Base-by-base conservation (phyloP, 1,140 invertebrate species). In the Chironomus tepperi region DNA sequence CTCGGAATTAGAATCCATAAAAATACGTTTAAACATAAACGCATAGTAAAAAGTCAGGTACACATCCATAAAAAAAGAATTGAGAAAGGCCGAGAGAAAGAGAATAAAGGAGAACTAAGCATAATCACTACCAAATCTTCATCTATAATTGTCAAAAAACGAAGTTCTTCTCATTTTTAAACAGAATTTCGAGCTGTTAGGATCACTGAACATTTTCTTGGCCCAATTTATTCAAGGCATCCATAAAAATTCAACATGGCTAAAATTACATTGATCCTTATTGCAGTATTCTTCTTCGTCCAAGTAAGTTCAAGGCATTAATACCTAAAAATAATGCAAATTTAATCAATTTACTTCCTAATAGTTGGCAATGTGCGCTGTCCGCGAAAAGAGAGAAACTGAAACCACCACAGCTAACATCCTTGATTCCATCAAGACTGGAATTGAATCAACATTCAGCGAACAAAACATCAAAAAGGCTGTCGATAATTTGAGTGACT, bases 391-490 rank as follows among this genome's bases (percentile, higher is more conserved):
- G 18, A 15, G 65, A 3, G 65, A 70, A 5, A n/a, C 5, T 19
- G 65, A 70, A 19, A 70, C 65, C 9, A 70, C 65, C 9, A 70
- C 65, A 70, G 6, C 65, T 7, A 70, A 70, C 7, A 18, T 70
- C 7, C 65, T 70, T 21, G 65, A 70, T 10, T 18, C 16, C 0
- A 19, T 70, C 7, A 70, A 70, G 19, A 8, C 7, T 19, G 16
- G 16, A 7, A 18, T 70, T 19, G 65, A 70, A 19, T 3, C n/a
- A 0, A 70, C 65, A 8, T 70, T 70, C 65, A 70, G 65, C 19
- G 65, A 70, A 21, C 16, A 70, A 70, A 70, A 70, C 12, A 70
- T 70, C 18, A 70, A 70, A 10, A 70, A 70, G 18, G 65, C 16
- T 21, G 65, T 70, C 3, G 65, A 70, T 19, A 70, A 70, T 7